Evolutionary conservation across 1,140 invertebrate species (phyloP).

Genomic region (Achatina immaculata): DNA sequence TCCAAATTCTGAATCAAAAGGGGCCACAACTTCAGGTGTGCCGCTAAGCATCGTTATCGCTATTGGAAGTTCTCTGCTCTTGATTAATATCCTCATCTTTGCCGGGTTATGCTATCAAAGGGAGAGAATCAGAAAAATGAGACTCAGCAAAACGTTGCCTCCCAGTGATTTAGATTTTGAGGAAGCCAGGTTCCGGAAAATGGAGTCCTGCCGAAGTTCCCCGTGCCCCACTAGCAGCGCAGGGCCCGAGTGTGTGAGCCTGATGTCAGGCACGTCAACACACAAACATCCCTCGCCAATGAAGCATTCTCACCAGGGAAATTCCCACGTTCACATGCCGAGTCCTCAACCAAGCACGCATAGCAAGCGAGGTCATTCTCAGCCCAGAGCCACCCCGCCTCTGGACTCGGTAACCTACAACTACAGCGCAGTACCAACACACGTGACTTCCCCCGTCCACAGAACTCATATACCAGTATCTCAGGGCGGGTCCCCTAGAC

Average conservation of each 20-base stretch:
- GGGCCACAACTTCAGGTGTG: slow-evolving; percentile 25
- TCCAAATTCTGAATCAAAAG: not conserved
- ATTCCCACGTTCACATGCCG: slow-evolving; percentile 31
- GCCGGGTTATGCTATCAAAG: slow-evolving; percentile 94
- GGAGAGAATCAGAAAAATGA: slow-evolving; percentile 76
- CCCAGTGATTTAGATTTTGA: slow-evolving; percentile 35
- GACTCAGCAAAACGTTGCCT: slow-evolving; percentile 13
- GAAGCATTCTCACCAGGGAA: slow-evolving; percentile 23
- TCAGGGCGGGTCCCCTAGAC: not conserved
- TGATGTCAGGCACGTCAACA: slow-evolving; percentile 26
- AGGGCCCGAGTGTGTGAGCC: not conserved
- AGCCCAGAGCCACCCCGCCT: slow-evolving; percentile 16
- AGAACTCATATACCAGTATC: slow-evolving; percentile 22
- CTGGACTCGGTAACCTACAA: slow-evolving; percentile 31
- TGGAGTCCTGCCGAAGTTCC: slow-evolving; percentile 35
- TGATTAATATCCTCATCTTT: slow-evolving; percentile 92
- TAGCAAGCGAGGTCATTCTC: slow-evolving; percentile 28
- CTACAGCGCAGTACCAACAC: slow-evolving; percentile 47
- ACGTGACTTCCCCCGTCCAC: slow-evolving; percentile 47
- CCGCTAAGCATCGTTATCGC: slow-evolving; percentile 82
- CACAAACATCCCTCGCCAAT: not conserved
- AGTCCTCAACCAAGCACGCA: slow-evolving; percentile 29
- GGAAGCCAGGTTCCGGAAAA: slow-evolving; percentile 46
- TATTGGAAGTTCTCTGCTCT: slow-evolving; percentile 90
- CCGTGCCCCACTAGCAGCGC: not conserved